Base-by-base conservation (phyloP, 2,888 invertebrate genomes). In the Spilarctia lutea region DNA sequence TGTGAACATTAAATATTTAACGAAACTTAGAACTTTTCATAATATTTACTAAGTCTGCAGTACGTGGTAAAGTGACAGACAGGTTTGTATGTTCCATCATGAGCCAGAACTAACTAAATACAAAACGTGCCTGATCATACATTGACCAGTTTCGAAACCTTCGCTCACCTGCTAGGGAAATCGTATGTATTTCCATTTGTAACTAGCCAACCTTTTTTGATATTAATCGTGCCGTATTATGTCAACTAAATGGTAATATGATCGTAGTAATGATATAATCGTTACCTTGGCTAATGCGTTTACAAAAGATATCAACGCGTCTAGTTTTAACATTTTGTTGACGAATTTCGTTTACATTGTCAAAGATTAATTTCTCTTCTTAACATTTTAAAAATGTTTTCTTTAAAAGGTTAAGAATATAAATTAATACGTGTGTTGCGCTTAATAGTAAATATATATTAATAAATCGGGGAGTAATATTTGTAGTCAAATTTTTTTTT, bases 251-350 rank as follows among this genome's bases (percentile, higher is more conserved):
- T 65, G 65, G 45, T 71, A 16, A 65, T 72, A 52, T 71, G 67
- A 71, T 63, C 39, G 1, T 71, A 65, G 68, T n/a, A 56, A 60
- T 67, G 60, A 66, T 60, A 56, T 16, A 45, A 45, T 45, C 33
- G 65, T 60, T 27, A 27, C 13, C 56, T 75, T 75, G 39, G 65
- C 65, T 48, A 73, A 42, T 39, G 74, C 82, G 16, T 30, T 30
- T 30, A 89, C 82, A 89, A 90, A 91, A 90, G 90, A 90, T 86
- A 84, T 90, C 91, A 91, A 90, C 90, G 91, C 80, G 77, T 85
- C 35, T 63, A 35, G 42, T 74, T 39, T 76, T 60, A 20, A 48
- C 2, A 30, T 67, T 52, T 33, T 35, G n/a, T 30, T 56, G 35
- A 52, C 45, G 13, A 48, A 68, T 48, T n/a, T 24, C 48, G 16